A percentile compares a stretch with the other conserved stretches of the same genome.
Conservation (phyloP, 2,888 invertebrate species). For the Archips crataeganus region DNA sequence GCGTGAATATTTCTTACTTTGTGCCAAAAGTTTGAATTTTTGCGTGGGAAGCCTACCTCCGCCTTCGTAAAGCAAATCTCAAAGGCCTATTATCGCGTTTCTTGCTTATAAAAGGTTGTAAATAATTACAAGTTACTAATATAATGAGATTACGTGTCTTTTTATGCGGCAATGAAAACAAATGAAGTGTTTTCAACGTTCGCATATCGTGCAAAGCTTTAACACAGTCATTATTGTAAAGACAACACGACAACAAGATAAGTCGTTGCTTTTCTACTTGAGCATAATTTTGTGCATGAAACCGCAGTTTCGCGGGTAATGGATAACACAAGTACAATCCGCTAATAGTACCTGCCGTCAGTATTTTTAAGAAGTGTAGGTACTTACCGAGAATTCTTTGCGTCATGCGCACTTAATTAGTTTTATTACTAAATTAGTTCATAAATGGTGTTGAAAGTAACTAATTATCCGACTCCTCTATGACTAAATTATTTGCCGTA, state of each 20-base stretch:
- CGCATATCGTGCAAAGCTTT: too few species aligned
- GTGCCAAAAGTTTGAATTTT: neutral
- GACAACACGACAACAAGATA: too few species aligned
- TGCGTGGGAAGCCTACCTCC: conserved; percentile 14
- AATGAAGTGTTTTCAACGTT: neutral
- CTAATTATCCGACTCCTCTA: neutral
- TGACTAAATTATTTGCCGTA: neutral
- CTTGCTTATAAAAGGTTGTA: neutral
- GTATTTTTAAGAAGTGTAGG: too few species aligned
- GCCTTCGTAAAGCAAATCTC: conserved; percentile 10
- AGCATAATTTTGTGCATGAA: neutral
- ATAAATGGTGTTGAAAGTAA: neutral
- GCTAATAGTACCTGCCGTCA: too few species aligned
- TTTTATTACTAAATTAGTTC: neutral
- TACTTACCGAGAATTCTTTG: too few species aligned
- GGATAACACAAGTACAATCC: too few species aligned
- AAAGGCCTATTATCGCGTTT: conserved; percentile 10
- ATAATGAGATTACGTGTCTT: neutral
- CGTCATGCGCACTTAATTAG: too few species aligned
- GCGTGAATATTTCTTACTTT: neutral
- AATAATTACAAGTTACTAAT: neutral
- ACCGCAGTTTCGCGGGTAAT: neutral
- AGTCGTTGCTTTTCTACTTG: neutral
- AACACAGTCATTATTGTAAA: too few species aligned
- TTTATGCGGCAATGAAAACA: neutral